Conservation (phyloP, 2,113 vertebrate genomes). For the Himantopus leucocephalus region DNA sequence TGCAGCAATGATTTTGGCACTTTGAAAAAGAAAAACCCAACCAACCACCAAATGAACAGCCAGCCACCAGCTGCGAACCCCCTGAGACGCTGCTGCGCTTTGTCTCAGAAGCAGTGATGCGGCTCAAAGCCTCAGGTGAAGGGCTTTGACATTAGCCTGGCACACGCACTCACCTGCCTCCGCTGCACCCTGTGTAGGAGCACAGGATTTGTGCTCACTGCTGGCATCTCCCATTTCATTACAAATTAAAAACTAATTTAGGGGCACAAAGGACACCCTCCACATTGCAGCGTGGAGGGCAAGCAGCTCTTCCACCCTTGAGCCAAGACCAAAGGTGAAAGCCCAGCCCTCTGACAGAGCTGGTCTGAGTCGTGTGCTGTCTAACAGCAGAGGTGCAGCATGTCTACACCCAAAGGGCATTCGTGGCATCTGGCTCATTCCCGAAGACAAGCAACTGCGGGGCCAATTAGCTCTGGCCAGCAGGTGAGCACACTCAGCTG, state of each 20-base stretch:
- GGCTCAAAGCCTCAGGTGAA: not conserved
- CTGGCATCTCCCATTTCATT: not conserved
- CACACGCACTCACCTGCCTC: not conserved
- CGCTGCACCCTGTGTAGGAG: not conserved
- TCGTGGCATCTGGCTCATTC: accelerated
- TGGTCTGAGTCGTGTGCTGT: too few species aligned
- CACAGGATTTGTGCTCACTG: not conserved
- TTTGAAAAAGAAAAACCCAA: not conserved
- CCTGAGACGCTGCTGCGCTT: not conserved
- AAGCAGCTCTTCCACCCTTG: not conserved
- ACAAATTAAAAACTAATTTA: not conserved
- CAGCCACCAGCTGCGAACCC: not conserved
- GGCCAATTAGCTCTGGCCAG: not conserved
- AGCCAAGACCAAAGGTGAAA: not conserved
- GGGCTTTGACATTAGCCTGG: not conserved
- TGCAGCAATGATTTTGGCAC: not conserved
- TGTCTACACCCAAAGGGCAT: not conserved
- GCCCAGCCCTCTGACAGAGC: not conserved
- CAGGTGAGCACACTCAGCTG: not conserved
- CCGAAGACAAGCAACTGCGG: not conserved
- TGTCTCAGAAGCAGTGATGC: not conserved
- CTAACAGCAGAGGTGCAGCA: not conserved
- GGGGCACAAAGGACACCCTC: not conserved
- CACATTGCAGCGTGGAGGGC: not conserved
- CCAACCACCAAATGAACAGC: not conserved